phyloP scores from a whole-genome alignment of 2,113 vertebrate genomes.

The Dasyurus viverrinus region DNA sequence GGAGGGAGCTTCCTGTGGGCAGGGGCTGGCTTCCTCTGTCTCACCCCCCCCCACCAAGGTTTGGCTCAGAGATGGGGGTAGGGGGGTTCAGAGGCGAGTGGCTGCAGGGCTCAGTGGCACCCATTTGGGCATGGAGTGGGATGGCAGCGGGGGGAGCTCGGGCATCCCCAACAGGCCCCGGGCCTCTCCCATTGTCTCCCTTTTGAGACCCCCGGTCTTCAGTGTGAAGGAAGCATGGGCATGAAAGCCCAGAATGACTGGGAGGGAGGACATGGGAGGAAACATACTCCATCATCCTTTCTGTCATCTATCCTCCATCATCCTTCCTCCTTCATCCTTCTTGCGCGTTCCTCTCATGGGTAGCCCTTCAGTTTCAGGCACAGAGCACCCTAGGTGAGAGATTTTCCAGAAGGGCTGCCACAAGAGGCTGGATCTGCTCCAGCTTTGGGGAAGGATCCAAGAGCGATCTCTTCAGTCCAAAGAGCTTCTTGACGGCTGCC shows the following conservation, averaged over 20 bases:
- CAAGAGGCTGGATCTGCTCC: neutral
- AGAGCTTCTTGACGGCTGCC: neutral
- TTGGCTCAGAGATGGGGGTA: neutral
- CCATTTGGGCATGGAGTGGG: neutral
- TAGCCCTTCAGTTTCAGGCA: neutral
- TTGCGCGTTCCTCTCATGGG: neutral
- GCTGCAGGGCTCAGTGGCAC: neutral
- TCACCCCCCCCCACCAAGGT: neutral
- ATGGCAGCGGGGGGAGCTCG: no score
- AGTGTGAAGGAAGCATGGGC: neutral
- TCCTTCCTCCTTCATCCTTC: no score
- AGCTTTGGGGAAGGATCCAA: neutral
- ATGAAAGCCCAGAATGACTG: no score
- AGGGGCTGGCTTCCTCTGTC: neutral
- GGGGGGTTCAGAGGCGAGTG: slow-evolving; percentile 7
- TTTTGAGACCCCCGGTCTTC: neutral
- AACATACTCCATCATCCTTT: neutral
- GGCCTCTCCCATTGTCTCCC: neutral
- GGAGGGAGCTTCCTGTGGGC: neutral
- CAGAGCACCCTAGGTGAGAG: neutral
- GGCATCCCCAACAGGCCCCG: neutral
- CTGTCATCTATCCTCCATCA: neutral
- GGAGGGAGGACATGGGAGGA: neutral
- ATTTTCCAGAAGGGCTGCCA: neutral
- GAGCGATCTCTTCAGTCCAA: neutral